Conservation (phyloP, 2,888 invertebrate genomes). For the Sthenelais limicola region DNA sequence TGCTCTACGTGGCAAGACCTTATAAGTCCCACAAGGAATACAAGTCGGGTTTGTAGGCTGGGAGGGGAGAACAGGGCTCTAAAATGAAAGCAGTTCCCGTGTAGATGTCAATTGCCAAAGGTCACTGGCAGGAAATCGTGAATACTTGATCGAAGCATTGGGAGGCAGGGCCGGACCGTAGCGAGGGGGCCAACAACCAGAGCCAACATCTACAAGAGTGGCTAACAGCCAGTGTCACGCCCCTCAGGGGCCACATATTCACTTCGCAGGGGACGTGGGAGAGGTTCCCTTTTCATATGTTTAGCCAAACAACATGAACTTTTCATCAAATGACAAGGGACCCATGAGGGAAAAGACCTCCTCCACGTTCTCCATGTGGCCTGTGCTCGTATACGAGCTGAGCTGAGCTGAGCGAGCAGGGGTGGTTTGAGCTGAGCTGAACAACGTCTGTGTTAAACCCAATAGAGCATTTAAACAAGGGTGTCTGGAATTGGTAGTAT, state of each 20-base stretch:
- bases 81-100: conserved; percentile 34
- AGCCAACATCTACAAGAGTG: background rate
- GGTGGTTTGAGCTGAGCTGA: too few species aligned
- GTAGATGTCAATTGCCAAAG: conserved; percentile 34
- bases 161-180: background rate
- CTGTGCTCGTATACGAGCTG: too few species aligned
- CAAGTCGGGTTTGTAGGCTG: too few species aligned
- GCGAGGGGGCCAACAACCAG: background rate
- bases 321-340: conserved; percentile 37
- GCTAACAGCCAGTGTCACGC: conserved; percentile 14
- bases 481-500: too few species aligned
- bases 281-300: conserved; percentile 17
- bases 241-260: background rate
- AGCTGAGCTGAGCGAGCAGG: too few species aligned
- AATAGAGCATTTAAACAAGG: too few species aligned
- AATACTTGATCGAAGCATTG: conserved; percentile 19
- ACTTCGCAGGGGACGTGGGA: background rate
- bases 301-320: conserved; percentile 37
- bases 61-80: background rate
- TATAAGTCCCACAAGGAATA: too few species aligned
- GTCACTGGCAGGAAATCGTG: conserved; percentile 22
- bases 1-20: too few species aligned
- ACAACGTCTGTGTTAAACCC: too few species aligned
- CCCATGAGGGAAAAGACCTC: background rate
- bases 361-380: too few species aligned